These are phyloP conservation scores for Caenorhabditis sulstoni DNA, from an alignment of 2,888 invertebrate species.

Conservation along the genomic window DNA sequence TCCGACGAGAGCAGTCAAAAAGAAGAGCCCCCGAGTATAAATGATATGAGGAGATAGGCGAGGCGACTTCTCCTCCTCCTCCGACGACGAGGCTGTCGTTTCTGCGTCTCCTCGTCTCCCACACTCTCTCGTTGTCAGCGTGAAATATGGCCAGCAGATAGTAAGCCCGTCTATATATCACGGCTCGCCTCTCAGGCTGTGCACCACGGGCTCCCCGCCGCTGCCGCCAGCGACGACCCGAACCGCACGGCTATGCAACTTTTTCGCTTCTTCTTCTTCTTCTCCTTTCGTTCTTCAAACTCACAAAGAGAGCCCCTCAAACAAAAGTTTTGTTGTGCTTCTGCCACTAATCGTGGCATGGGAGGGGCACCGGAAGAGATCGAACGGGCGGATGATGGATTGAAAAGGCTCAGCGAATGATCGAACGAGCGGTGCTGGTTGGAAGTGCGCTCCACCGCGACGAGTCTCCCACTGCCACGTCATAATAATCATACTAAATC, in stretches of 20 bases:
- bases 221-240: neutral
- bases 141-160: constrained; percentile 52
- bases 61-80: neutral
- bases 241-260: constrained; percentile 27
- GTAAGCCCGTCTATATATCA: constrained; percentile 54
- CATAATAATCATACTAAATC: constrained; percentile 35
- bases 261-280: constrained; percentile 13
- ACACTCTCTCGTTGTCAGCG: constrained; percentile 10
- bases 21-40: constrained; percentile 11
- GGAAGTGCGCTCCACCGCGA: no score
- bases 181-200: constrained; percentile 26
- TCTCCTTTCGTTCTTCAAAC: neutral
- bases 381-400: constrained; percentile 21
- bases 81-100: constrained; percentile 12
- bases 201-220: constrained; percentile 1
- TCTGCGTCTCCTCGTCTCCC: constrained; percentile 21
- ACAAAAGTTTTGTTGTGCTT: constrained; percentile 12
- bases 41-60: constrained; percentile 47
- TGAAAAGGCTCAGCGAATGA: constrained; percentile 13
- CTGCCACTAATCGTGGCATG: constrained; percentile 23
- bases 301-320: no score
- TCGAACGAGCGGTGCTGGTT: neutral
- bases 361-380: constrained; percentile 18
- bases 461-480: neutral
- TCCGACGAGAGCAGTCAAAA: constrained; percentile 4